Evolutionary conservation across 2,797 vertebrate species (phyloP).

Genomic region (Acridotheres tristis): DNA sequence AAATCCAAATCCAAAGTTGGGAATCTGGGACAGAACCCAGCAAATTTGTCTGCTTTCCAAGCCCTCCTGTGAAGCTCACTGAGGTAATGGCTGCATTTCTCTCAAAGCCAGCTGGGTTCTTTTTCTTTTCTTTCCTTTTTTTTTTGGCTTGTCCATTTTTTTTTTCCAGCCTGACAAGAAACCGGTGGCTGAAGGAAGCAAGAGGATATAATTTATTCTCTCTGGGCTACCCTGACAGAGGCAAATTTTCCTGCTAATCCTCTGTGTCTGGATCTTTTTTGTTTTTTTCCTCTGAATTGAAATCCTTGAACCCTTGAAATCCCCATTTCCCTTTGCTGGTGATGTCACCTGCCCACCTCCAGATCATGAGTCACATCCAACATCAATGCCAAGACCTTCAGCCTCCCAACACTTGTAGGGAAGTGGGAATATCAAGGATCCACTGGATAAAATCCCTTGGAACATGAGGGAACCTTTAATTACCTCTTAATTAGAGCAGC

Average conservation of each 20-base stretch:
- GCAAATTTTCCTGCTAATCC: constrained; percentile 33
- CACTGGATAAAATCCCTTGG: neutral
- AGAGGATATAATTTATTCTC: constrained; percentile 9
- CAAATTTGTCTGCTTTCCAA: constrained; percentile 38
- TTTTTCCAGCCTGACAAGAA: constrained; percentile 36
- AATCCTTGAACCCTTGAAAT: constrained; percentile 8
- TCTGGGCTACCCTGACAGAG: constrained; percentile 27
- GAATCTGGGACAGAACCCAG: constrained; percentile 28
- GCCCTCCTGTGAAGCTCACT: constrained; percentile 16
- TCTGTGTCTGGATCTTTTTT: constrained; percentile 64
- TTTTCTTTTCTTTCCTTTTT: neutral
- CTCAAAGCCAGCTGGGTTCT: constrained; percentile 49
- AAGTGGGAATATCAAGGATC: constrained; percentile 13
- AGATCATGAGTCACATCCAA: constrained; percentile 11
- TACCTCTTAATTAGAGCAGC: neutral
- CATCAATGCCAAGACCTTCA: constrained; percentile 4
- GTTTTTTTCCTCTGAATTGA: constrained; percentile 17
- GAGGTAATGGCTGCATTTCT: constrained; percentile 56
- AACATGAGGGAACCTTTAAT: neutral
- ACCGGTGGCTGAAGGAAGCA: neutral
- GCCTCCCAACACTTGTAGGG: neutral
- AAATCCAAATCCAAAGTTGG: neutral
- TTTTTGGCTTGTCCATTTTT: neutral
- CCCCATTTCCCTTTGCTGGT: constrained; percentile 22
- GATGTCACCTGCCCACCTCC: constrained; percentile 51